Evolutionary conservation across 2,113 vertebrate species (phyloP).

Genomic region (Syngnathus floridae): DNA sequence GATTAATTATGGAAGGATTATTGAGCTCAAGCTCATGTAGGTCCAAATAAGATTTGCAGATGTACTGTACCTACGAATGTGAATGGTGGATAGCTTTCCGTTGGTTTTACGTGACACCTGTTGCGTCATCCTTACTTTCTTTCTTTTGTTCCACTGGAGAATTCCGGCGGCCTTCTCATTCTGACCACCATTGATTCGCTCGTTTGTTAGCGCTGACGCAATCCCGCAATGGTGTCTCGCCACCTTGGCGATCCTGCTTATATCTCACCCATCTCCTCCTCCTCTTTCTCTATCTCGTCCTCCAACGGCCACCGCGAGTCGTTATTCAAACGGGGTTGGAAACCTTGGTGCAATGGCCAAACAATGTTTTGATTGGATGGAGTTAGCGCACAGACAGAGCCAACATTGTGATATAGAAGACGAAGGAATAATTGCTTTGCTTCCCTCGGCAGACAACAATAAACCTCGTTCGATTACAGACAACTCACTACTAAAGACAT

Average conservation of each 20-base stretch:
- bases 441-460: background rate
- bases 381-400: conserved; percentile 23
- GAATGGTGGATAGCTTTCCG: background rate
- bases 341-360: conserved; percentile 34
- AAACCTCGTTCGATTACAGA: background rate
- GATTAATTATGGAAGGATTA: conserved; percentile 33
- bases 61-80: background rate
- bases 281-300: conserved; percentile 16
- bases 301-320: conserved; percentile 32
- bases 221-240: conserved; percentile 29
- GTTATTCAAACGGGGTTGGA: conserved; percentile 42
- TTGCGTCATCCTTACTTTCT: background rate
- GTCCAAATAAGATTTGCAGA: background rate
- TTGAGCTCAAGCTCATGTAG: conserved; percentile 37
- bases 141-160: background rate
- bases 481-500: background rate
- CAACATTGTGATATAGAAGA: background rate
- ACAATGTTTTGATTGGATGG: conserved; percentile 54
- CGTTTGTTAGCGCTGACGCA: conserved; percentile 49
- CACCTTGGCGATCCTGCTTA: conserved; percentile 23
- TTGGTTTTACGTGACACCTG: background rate
- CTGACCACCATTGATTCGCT: conserved; percentile 59
- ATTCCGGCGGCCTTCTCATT: conserved; percentile 53
- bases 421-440: background rate
- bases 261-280: conserved; percentile 21